Evolutionary conservation across 2,888 invertebrate genomes (phyloP).

Genomic region (Drosophila merina): DNA sequence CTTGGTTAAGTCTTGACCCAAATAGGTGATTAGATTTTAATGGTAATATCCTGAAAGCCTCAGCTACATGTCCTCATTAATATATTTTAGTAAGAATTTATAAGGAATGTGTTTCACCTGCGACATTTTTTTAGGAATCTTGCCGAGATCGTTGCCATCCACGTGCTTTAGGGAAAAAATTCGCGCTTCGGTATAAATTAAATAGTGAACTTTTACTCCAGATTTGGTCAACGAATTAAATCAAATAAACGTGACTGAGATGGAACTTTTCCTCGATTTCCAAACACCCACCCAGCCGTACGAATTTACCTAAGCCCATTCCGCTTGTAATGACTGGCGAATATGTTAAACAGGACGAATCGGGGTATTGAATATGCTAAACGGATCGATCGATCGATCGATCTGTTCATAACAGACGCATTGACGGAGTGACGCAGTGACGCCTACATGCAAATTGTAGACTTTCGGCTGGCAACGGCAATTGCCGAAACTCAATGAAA

Average conservation of each 20-base stretch:
- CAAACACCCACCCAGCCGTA: conserved; percentile 42
- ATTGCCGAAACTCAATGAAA: conserved; percentile 61
- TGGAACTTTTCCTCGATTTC: conserved; percentile 74
- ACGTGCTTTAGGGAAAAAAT: conserved; percentile 53
- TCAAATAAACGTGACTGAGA: conserved; percentile 68
- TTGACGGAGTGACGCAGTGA: conserved; percentile 47
- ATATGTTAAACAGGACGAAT: conserved; percentile 58
- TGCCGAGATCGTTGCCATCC: conserved; percentile 43
- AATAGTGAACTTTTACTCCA: conserved; percentile 73
- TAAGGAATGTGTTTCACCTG: neutral
- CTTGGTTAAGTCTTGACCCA: conserved; percentile 30
- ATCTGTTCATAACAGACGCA: conserved; percentile 51
- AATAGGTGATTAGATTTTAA: conserved; percentile 5
- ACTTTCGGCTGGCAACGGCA: conserved; percentile 31
- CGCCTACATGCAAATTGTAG: conserved; percentile 59
- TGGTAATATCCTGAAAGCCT: neutral
- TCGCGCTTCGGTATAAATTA: conserved; percentile 61
- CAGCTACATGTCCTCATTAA: neutral
- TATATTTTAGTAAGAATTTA: too few relatives aligned
- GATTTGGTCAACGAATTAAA: conserved; percentile 61
- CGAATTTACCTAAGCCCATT: conserved; percentile 4
- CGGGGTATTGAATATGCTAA: conserved; percentile 64
- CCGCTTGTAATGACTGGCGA: conserved; percentile 46
- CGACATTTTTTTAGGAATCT: neutral
- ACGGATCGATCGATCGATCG: conserved; percentile 19